Evolutionary conservation across 1,140 invertebrate genomes (phyloP), one percentile per base, ranked within the genome.

Genomic region (Nilaparvata lugens): DNA sequence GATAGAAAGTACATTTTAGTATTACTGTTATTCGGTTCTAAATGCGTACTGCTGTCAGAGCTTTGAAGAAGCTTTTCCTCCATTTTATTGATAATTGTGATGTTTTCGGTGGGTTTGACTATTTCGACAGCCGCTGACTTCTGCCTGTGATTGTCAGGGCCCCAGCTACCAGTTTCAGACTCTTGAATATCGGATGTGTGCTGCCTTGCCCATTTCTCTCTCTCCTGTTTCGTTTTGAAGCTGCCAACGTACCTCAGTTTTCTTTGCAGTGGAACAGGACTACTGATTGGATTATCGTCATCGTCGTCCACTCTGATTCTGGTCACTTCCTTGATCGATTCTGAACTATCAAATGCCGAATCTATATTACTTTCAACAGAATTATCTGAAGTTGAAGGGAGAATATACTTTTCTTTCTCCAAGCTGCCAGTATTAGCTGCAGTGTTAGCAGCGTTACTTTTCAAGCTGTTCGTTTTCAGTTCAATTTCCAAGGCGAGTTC

Each of bases 201-300:
- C 31, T 65, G 65, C 59, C 66, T 64, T n/a, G 61, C 63, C 62
- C 61, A 64, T 56, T 62, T 63, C 4, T 68, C 66, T 31, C 67
- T 48, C 56, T 69, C 68, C 54, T 66, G 65, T 56, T 68, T 66
- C 13, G 68, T 71, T 65, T 74, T 74, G 43, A 74, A 74, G 56
- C 73, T 74, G 13, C 71, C 71, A 13, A 66, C 66, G 57, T 73
- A 71, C 21, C 62, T 61, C 7, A 74, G 48, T 52, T 64, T 68
- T 7, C 61, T 65, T 19, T 18, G 45, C 6, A 48, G 21, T 19
- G 45, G 45, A 48, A 48, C 45, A 14, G 45, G 45, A 23, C 45
- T 48, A 48, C 45, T 18, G 9, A 23, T 18, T 48, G 21, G 5
- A 48, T 5, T 48, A 28, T 51, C n/a, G 35, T 55, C 52, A 48